Percentiles rank a stretch among this genome's conserved stretches.
These are phyloP conservation scores for Pseudanteris insignis DNA, from an alignment of 2,888 invertebrate species.

Conservation along the genomic window DNA sequence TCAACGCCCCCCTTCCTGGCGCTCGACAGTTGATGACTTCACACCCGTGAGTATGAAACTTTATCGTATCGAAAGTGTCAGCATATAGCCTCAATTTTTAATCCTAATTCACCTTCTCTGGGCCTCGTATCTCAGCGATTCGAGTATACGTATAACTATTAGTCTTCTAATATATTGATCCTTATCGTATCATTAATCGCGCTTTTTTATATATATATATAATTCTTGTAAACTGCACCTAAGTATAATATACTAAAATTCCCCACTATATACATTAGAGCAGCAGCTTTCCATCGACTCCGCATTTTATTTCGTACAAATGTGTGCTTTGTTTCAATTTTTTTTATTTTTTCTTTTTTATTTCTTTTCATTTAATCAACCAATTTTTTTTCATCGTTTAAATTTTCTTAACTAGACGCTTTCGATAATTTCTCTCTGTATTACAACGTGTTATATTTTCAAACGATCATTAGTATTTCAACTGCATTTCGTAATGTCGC, in stretches of 20 bases:
- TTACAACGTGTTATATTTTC: slow-evolving; percentile 11
- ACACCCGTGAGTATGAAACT: too few relatives aligned
- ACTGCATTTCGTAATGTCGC: slow-evolving; percentile 10
- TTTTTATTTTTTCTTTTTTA: not conserved
- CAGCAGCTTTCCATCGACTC: slow-evolving; percentile 52
- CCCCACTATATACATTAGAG: slow-evolving; percentile 60
- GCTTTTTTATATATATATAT: slow-evolving; percentile 38
- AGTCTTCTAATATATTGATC: slow-evolving; percentile 37
- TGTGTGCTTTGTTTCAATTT: slow-evolving; percentile 27
- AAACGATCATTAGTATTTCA: slow-evolving; percentile 1
- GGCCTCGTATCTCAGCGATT: slow-evolving; percentile 16
- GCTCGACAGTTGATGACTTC: too few relatives aligned
- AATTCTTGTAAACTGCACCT: slow-evolving; percentile 38
- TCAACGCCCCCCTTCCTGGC: too few relatives aligned
- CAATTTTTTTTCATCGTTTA: slow-evolving; percentile 10
- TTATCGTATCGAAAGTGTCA: slow-evolving; percentile 4
- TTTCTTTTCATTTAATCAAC: too few relatives aligned
- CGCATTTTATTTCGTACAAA: slow-evolving; percentile 43
- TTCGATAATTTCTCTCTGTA: slow-evolving; percentile 25
- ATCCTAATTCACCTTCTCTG: slow-evolving; percentile 31
- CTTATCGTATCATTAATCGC: slow-evolving; percentile 36
- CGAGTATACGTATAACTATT: slow-evolving; percentile 31
- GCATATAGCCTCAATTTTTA: slow-evolving; percentile 2
- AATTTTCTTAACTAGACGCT: slow-evolving; percentile 37
- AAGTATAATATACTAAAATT: slow-evolving; percentile 50